Base-by-base conservation (phyloP, 2,113 vertebrate genomes). In the Petromus typicus region DNA sequence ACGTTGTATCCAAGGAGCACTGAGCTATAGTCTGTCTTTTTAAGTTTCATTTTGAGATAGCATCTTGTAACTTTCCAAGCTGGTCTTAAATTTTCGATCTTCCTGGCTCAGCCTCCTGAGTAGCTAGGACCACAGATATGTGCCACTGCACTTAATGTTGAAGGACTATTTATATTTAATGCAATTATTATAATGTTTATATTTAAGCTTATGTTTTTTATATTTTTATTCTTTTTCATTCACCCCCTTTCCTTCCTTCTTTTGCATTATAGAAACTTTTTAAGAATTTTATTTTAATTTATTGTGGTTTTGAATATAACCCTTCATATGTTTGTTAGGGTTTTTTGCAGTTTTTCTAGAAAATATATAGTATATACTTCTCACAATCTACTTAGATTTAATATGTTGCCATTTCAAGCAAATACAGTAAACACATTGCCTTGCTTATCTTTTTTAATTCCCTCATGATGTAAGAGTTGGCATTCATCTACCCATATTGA, bases 91-190 rank as follows among this genome's bases (percentile, higher is more conserved):
- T 34, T 34, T 78, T 51, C 7, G 34, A 34, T 51, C 7, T 45
- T 78, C 45, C 27, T 78, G 45, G 10, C 14, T 51, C 45, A 51
- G 75, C 45, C 75, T 54, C 45, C 30, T 78, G 75, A 20, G 45
- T 34, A 78, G 30, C 75, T 78, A 30, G 75, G 48, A 34, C 34
- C 75, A 78, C 75, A 78, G 30, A 30, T 20, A 30, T 54, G 8
- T 51, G 75, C 48, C 75, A 34, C 75, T 20, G 2, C 18, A 78
- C 8, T 78, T 87, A 32, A 51, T 80, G 22, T 80, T 0, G 56
- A 63, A 71, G 78, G 56, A 69, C 40, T 48, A 67, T 75, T 97
- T 93, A 89, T 56, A 94, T 78, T 81, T 93, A 95, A 91, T 94
- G 11, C 86, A 91, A 89, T 78, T 97, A 69, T 69, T 90, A 34